Base-by-base conservation (phyloP, 2,113 vertebrate species). In the Datnioides undecimradiatus region DNA sequence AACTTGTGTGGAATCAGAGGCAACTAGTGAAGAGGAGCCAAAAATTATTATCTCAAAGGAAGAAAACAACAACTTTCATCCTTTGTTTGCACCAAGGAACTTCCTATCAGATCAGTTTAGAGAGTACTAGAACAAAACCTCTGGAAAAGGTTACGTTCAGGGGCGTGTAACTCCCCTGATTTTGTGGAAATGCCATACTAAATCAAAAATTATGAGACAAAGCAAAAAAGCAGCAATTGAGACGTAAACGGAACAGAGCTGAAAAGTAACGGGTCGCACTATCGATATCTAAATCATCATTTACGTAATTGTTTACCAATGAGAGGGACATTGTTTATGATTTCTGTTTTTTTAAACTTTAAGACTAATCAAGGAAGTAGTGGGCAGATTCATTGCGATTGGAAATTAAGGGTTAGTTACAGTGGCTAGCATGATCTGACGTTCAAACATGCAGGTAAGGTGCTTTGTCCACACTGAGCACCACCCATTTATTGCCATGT, bases 391-490 rank as follows among this genome's bases (percentile, higher is more conserved):
- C 9, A 13, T 14, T 11, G 49, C 64, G 43, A 17, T 25, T 8
- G 5, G 0, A 34, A n/a, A 16, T 33, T 33, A 33, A 36, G 31
- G 6, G 5, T 8, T 19, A 11, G 1, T 36, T 13, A n/a, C 23
- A 48, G 6, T 8, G 2, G 2, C 16, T 6, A 1, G 3, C 19
- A 14, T 14, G 12, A 14, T n/a, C 4, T 49, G 25, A 48, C 33
- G 21, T 59, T 36, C 8, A 40, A 54, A 63, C 21, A 62, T 33
- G 72, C 72, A 74, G 33, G 41, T 68, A 80, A 74, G 33, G 41
- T 68, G 82, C 69, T 79, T 74, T 77, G 67, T 78, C 29, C 29
- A 45, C 70, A 36, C 13, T 4, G 23, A 48, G 40, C 66, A 46
- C 21, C 38, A 77, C 63, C 59, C 33, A 63, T n/a, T n/a, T 40